A percentile compares a stretch with the other conserved stretches of the same genome.
phyloP scores from a whole-genome alignment of 2,113 vertebrate genomes.

The Silurus meridionalis region DNA sequence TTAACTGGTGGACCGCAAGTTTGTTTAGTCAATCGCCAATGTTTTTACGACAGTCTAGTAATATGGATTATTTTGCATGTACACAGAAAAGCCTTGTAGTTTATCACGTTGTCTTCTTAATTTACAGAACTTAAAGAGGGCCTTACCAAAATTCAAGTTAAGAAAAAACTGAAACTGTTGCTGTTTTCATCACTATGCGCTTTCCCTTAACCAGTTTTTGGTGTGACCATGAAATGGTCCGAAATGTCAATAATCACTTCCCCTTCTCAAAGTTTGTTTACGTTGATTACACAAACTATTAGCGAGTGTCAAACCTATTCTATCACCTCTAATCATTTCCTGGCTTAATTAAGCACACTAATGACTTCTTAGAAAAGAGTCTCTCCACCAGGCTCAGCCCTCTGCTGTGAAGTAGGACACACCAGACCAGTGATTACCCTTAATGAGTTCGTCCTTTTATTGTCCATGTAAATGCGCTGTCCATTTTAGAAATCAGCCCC shows the following conservation, averaged over 20 bases:
- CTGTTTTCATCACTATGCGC: background rate
- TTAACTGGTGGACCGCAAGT: too few species aligned
- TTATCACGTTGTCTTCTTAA: background rate
- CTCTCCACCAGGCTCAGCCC: background rate
- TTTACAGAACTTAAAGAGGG: background rate
- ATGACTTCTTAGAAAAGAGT: constrained; percentile 31
- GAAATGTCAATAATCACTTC: constrained; percentile 30
- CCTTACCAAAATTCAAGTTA: background rate
- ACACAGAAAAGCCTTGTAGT: background rate
- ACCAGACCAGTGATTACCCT: constrained; percentile 47
- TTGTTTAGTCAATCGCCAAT: too few species aligned
- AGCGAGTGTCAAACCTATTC: constrained; percentile 43
- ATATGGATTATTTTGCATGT: too few species aligned
- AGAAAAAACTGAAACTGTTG: background rate
- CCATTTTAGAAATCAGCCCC: constrained; percentile 52
- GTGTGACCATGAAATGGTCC: background rate
- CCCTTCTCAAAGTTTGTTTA: constrained; percentile 37
- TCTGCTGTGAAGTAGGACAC: constrained; percentile 35
- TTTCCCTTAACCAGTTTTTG: background rate
- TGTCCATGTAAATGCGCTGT: constrained; percentile 46
- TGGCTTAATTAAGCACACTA: constrained; percentile 46
- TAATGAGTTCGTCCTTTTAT: constrained; percentile 51
- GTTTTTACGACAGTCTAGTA: too few species aligned
- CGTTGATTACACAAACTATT: constrained; percentile 42
- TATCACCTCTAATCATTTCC: constrained; percentile 40